Percentiles rank a stretch among this genome's conserved stretches.
Conservation (phyloP, 2,888 invertebrate species). For the Stenotaenia linearis region DNA sequence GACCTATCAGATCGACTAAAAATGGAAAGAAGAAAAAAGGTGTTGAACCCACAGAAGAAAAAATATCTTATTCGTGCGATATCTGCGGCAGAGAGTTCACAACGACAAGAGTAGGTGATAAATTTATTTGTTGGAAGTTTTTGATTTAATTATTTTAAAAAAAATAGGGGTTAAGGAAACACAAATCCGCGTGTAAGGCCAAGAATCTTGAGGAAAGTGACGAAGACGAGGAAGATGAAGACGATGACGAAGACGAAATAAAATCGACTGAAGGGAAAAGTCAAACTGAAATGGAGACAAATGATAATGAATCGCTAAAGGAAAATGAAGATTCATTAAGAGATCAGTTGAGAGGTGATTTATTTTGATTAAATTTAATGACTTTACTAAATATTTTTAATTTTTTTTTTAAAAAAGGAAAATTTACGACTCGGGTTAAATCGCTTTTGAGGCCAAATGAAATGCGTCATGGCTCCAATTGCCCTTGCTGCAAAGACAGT, state of each 20-base stretch:
- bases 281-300: not conserved
- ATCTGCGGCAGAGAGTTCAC: slow-evolving; percentile 6
- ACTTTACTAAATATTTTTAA: too few species aligned
- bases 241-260: not conserved
- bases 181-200: slow-evolving; percentile 9
- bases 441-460: slow-evolving; percentile 33
- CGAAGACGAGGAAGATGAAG: not conserved
- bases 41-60: not conserved
- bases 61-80: not conserved
- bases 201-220: not conserved
- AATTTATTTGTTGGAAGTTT: too few species aligned
- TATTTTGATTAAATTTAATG: not conserved
- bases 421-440: slow-evolving; percentile 35
- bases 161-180: slow-evolving; percentile 8
- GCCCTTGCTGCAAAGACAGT: not conserved
- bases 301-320: not conserved
- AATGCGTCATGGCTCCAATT: not conserved
- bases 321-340: slow-evolving; percentile 24
- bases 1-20: not conserved
- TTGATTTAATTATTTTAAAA: not conserved
- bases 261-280: not conserved
- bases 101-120: slow-evolving; percentile 22
- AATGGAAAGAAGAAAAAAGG: not conserved
- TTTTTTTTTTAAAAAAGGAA: slow-evolving; percentile 29
- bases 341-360: slow-evolving; percentile 22